Evolutionary conservation across 2,888 invertebrate species (phyloP).

Genomic region (Endotricha flammealis): DNA sequence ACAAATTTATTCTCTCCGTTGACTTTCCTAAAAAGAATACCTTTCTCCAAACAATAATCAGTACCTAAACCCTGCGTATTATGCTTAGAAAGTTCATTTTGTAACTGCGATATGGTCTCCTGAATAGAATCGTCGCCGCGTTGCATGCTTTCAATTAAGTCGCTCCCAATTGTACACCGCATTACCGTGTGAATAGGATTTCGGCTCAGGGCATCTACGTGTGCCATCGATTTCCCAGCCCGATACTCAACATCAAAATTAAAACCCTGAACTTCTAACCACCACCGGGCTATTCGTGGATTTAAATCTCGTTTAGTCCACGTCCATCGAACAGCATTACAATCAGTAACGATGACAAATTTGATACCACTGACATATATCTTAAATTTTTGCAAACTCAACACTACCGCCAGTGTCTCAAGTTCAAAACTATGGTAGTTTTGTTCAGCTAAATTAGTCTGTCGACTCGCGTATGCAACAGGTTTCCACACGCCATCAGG

Average conservation of each 20-base stretch:
- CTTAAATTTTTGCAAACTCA: conserved; percentile 15
- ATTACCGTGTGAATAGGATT: conserved; percentile 1
- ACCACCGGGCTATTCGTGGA: conserved; percentile 18
- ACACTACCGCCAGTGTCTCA: conserved; percentile 16
- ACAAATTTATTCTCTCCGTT: conserved; percentile 8
- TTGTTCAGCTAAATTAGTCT: conserved; percentile 14
- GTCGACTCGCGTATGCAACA: conserved; percentile 15
- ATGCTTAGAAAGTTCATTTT: too few relatives aligned
- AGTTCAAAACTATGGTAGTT: conserved; percentile 16
- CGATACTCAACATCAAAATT: conserved; percentile 15
- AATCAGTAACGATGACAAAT: conserved; percentile 16
- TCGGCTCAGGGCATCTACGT: neutral
- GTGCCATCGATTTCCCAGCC: conserved; percentile 14
- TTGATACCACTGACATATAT: conserved; percentile 12
- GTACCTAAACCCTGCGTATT: too few relatives aligned
- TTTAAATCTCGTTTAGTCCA: conserved; percentile 16
- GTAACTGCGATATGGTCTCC: too few relatives aligned
- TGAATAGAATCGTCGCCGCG: neutral
- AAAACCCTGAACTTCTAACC: conserved; percentile 12
- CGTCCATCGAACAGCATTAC: conserved; percentile 14
- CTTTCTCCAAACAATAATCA: too few relatives aligned
- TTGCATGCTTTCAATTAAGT: conserved; percentile 1
- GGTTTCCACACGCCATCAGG: conserved; percentile 7
- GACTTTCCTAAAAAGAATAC: neutral
- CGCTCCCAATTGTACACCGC: neutral